A percentile compares a stretch with the other conserved stretches of the same genome.
Conservation (phyloP, 2,113 vertebrate genomes). For the Helogale parvula region DNA sequence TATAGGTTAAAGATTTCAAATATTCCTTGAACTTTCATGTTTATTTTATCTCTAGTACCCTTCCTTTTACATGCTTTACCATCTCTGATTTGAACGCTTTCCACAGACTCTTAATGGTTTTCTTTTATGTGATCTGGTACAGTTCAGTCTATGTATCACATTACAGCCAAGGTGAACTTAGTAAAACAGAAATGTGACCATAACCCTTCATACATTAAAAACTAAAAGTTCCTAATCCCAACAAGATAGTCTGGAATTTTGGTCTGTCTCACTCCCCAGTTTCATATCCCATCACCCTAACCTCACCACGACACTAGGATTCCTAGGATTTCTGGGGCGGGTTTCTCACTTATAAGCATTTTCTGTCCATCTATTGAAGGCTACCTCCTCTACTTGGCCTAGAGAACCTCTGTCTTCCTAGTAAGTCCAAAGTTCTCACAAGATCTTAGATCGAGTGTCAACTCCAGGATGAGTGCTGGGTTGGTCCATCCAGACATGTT, state of each 20-base stretch:
- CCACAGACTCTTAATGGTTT: background rate
- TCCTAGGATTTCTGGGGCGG: background rate
- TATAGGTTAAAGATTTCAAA: background rate
- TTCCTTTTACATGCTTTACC: background rate
- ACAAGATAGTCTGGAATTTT: background rate
- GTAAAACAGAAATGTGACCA: background rate
- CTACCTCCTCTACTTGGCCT: background rate
- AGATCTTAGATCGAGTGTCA: background rate
- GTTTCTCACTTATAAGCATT: background rate
- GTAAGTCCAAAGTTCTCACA: background rate
- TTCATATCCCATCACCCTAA: background rate
- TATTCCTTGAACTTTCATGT: background rate
- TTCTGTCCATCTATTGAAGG: background rate
- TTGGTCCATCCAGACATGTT: background rate
- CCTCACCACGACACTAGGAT: background rate
- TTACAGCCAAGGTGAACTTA: background rate
- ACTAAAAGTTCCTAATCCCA: background rate
- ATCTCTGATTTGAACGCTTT: background rate
- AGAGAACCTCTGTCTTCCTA: background rate
- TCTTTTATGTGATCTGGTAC: background rate
- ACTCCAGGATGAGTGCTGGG: background rate
- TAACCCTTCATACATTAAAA: background rate
- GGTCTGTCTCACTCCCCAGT: background rate
- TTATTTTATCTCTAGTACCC: background rate
- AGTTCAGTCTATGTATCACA: background rate